Conservation (phyloP, 2,797 vertebrate species). For the Enteromius argenteus region DNA sequence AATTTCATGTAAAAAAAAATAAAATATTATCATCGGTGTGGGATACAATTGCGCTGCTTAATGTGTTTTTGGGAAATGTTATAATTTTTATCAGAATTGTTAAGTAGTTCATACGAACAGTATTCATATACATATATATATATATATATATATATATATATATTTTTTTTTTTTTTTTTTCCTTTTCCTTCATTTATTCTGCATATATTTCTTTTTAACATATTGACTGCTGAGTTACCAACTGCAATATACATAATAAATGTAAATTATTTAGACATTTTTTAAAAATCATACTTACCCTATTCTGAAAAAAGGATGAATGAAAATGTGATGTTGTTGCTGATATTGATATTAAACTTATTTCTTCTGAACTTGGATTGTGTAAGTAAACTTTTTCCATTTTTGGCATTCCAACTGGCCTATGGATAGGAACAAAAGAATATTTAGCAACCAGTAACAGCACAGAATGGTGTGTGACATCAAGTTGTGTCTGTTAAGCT, state of each 20-base stretch:
- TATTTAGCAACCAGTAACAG: background rate
- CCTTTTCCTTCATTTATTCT: no score
- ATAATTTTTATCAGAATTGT: background rate
- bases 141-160: no score
- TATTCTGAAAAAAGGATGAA: constrained; percentile 98
- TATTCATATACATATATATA: background rate
- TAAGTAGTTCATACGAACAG: background rate
- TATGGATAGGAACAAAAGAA: constrained; percentile 71
- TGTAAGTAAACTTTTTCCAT: constrained; percentile 99
- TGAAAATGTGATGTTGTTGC: constrained; percentile 99
- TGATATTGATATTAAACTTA: constrained; percentile 99
- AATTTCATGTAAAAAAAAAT: background rate
- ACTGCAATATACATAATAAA: background rate
- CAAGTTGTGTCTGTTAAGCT: background rate
- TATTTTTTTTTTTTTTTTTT: background rate
- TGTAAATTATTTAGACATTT: background rate
- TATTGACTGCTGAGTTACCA: background rate
- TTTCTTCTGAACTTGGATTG: constrained; percentile 99
- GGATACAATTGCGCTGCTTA: background rate
- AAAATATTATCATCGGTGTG: background rate
- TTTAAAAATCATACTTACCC: constrained; percentile 84
- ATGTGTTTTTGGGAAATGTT: background rate
- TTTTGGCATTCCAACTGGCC: constrained; percentile 99
- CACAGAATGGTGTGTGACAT: background rate
- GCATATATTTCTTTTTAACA: no score